Evolutionary conservation across 2,797 vertebrate species (phyloP).

Genomic region (Aplochiton taeniatus): DNA sequence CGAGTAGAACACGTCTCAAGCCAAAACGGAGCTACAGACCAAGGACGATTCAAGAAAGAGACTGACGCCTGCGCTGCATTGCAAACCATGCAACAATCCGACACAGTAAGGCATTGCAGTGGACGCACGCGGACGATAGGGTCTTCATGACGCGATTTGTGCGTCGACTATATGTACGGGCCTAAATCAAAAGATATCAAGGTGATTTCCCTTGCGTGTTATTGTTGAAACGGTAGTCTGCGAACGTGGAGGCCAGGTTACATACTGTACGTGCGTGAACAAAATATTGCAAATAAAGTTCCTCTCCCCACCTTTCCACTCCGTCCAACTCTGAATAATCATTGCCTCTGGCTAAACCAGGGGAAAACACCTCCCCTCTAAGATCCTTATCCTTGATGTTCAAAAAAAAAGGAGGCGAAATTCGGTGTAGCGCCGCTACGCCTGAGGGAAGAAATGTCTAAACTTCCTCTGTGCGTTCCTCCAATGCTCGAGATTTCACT

Average conservation of each 20-base stretch:
- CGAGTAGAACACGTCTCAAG: constrained; percentile 13
- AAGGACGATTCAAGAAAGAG: too few species aligned
- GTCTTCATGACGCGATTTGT: too few species aligned
- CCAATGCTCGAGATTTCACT: constrained; percentile 32
- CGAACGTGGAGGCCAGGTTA: too few species aligned
- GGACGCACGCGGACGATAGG: too few species aligned
- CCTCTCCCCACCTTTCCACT: neutral
- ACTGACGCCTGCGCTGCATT: constrained; percentile 9
- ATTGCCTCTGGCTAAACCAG: neutral
- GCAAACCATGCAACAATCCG: constrained; percentile 31
- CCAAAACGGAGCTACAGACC: too few species aligned
- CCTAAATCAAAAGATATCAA: too few species aligned
- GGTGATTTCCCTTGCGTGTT: too few species aligned
- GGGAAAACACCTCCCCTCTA: neutral
- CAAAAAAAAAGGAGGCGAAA: constrained; percentile 51
- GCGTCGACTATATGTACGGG: too few species aligned
- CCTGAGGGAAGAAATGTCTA: constrained; percentile 43
- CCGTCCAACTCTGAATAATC: neutral
- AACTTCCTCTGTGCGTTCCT: constrained; percentile 40
- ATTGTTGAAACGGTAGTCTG: too few species aligned
- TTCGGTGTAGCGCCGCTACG: constrained; percentile 34
- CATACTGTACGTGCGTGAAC: neutral
- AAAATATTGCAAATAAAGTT: neutral
- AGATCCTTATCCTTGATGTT: constrained; percentile 37
- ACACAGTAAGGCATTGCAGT: neutral